Evolutionary conservation across 2,113 vertebrate species (phyloP).

Genomic region (Euleptes europaea): DNA sequence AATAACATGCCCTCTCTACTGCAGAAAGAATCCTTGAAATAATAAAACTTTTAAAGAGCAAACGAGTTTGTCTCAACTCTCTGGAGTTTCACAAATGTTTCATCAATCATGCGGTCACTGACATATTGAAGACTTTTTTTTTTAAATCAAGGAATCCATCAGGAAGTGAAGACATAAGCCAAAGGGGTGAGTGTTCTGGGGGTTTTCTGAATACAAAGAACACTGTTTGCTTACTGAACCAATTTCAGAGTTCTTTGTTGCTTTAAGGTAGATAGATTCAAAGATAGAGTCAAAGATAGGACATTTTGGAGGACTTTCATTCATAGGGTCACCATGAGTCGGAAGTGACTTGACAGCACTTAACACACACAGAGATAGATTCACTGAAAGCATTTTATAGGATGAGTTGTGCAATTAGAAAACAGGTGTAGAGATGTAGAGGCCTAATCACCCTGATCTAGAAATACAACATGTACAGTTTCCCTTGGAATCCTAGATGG

Average conservation of each 20-base stretch:
- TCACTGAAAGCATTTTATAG: background rate
- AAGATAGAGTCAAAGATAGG: background rate
- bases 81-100: background rate
- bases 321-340: too few relatives aligned
- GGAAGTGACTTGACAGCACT: too few relatives aligned
- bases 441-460: background rate
- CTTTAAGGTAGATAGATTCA: background rate
- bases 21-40: background rate
- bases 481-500: background rate
- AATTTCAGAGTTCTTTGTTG: background rate
- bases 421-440: background rate
- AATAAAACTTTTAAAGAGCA: background rate
- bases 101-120: background rate
- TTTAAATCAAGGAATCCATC: background rate
- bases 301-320: too few relatives aligned
- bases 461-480: background rate
- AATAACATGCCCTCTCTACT: background rate
- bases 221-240: background rate
- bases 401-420: background rate
- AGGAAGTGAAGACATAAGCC: background rate
- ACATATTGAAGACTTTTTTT: background rate
- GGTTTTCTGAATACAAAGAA: background rate
- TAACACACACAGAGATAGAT: too few relatives aligned
- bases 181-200: background rate
- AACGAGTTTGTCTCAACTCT: background rate